Base-by-base conservation (phyloP, 1,140 invertebrate species). In the Drosophila elegans region DNA sequence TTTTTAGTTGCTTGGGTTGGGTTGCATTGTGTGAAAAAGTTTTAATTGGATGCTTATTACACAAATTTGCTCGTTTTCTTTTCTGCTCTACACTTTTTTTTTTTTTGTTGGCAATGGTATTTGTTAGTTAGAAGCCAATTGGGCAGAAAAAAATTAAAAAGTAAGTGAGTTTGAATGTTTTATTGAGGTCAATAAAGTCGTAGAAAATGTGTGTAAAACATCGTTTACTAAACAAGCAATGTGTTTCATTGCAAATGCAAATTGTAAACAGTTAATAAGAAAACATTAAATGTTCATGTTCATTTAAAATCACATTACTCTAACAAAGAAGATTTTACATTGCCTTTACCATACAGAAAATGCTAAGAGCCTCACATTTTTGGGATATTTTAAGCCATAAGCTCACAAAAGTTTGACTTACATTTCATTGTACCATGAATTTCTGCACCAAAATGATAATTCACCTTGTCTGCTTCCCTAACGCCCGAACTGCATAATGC, bases 21-120 rank as follows among this genome's bases (percentile, higher is more conserved):
- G 72, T 85, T 80, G 59, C 73, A 74, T 88, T 86, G 83, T 88
- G 79, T 78, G 69, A 78, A 78, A 86, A 86, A 86, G 61, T 86
- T 86, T 86, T 86, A 86, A 86, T 86, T 86, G 82, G 82, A 88
- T 88, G 83, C 83, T 86, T 75, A 82, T 79, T 86, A 81, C 68
- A 86, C 64, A 86, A 76, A 82, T 88, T 82, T 88, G 69, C 66
- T 66, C 73, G 60, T 75, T 57, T 66, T 76, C 73, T 74, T 56
- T 53, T 46, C 59, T 56, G 38, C 13, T 38, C 21, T 56, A 29
- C 27, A 46, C 38, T 38, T 54, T 55, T 56, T 75, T 56, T 75
- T 51, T 51, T 34, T 41, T 21, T 13, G 29, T 29, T 16, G 5
- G 38, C 12, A 51, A 39, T 39, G 38, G 25, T 32, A 53, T 54